These are phyloP conservation scores for Stomatorhinus walkeri DNA, from an alignment of 2,797 vertebrate species.

Conservation along the genomic window DNA sequence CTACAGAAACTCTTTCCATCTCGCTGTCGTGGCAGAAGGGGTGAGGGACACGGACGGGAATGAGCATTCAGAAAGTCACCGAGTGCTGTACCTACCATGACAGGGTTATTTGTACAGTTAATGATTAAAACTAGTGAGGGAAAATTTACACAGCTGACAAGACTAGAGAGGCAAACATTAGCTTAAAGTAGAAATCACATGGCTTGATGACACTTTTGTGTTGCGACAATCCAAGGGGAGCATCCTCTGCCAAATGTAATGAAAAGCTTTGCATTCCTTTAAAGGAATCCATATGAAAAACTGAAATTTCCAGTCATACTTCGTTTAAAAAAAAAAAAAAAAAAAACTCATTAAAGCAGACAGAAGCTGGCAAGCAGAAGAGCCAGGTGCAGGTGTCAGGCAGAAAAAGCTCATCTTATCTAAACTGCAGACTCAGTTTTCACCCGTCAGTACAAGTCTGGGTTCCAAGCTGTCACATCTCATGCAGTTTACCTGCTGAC, in stretches of 20 bases:
- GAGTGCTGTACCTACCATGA: conserved; percentile 64
- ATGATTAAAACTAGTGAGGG: conserved; percentile 74
- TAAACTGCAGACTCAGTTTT: neutral
- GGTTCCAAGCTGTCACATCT: neutral
- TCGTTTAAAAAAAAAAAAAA: neutral
- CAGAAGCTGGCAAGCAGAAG: neutral
- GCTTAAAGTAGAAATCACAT: conserved; percentile 52
- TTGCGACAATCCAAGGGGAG: neutral
- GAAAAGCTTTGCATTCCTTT: neutral
- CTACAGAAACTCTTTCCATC: neutral
- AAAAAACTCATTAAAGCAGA: neutral
- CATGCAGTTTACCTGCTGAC: neutral
- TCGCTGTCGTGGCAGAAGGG: neutral
- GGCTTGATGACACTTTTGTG: neutral
- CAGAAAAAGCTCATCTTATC: neutral
- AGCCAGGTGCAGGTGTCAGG: neutral
- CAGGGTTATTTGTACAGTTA: conserved; percentile 70
- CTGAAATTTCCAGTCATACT: neutral
- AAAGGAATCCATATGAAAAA: neutral
- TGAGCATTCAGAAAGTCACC: neutral
- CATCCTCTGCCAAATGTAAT: neutral
- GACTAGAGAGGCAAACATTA: conserved; percentile 55
- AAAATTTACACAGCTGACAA: conserved; percentile 68
- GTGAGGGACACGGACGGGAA: neutral
- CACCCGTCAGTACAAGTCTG: neutral